Evolutionary conservation across 2,797 vertebrate species (phyloP).

Genomic region (Oophaga sylvatica): DNA sequence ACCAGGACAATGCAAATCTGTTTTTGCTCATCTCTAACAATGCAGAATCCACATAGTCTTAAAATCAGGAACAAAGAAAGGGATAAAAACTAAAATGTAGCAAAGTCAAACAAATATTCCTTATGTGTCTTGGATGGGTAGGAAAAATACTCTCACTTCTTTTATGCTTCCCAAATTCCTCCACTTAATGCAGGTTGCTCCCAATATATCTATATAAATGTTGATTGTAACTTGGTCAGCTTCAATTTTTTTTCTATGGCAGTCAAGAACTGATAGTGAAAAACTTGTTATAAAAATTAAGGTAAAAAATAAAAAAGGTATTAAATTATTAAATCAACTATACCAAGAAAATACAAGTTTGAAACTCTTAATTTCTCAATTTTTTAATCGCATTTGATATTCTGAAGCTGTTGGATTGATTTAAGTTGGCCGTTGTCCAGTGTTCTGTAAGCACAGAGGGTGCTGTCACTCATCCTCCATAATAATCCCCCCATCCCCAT

Average conservation of each 20-base stretch:
- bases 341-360: not conserved
- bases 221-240: not conserved
- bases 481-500: slow-evolving; percentile 27
- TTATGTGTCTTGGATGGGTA: too few relatives aligned
- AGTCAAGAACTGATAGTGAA: not conserved
- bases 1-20: too few relatives aligned
- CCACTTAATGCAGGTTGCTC: too few relatives aligned
- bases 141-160: too few relatives aligned
- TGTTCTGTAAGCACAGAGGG: slow-evolving; percentile 52
- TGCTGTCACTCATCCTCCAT: slow-evolving; percentile 42
- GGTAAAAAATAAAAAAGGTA: not conserved
- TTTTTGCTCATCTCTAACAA: too few relatives aligned
- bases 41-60: too few relatives aligned
- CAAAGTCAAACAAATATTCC: too few relatives aligned
- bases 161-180: too few relatives aligned
- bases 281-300: not conserved
- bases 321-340: not conserved
- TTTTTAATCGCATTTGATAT: slow-evolving; percentile 31
- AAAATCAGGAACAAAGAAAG: too few relatives aligned
- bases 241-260: not conserved
- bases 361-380: not conserved
- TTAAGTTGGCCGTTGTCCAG: slow-evolving; percentile 40
- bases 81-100: too few relatives aligned
- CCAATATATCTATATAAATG: too few relatives aligned
- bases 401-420: slow-evolving; percentile 16